Conservation (phyloP, 1,140 invertebrate species). For the Brachionus paranguensis region DNA sequence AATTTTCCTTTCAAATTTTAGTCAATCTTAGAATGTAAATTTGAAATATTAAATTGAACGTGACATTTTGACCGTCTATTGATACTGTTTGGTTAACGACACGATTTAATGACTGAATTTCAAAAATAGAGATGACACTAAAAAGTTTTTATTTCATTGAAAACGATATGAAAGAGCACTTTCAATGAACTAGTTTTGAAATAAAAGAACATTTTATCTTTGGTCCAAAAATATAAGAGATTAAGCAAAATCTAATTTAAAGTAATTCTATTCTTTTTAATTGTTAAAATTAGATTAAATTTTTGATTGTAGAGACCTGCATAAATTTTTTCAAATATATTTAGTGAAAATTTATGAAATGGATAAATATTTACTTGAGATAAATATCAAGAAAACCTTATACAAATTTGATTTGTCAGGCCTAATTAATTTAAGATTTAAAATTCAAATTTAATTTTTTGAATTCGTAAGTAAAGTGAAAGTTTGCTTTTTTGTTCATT, state of each 20-base stretch:
- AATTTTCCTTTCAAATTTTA: neutral
- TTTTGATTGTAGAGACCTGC: neutral
- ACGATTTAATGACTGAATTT: neutral
- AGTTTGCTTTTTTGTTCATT: neutral
- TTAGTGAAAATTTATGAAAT: neutral
- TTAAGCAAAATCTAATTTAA: neutral
- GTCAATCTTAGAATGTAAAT: neutral
- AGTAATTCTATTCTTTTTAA: slow-evolving; percentile 9
- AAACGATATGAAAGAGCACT: neutral
- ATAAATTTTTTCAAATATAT: neutral
- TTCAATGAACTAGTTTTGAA: neutral
- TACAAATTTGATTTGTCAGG: slow-evolving; percentile 25
- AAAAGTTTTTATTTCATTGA: neutral
- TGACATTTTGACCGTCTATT: neutral
- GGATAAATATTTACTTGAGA: slow-evolving; percentile 23
- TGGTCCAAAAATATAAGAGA: neutral
- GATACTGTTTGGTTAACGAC: neutral
- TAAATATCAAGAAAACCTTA: slow-evolving; percentile 36
- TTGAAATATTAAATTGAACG: neutral
- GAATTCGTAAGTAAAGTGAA: neutral
- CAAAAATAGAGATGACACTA: neutral
- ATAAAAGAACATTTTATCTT: neutral
- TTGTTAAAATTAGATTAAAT: slow-evolving; percentile 5
- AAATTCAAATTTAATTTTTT: slow-evolving; percentile 11
- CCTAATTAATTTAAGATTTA: slow-evolving; percentile 15